Percentiles rank a stretch among this genome's conserved stretches.
Evolutionary conservation across 2,888 invertebrate genomes (phyloP).

Genomic region (Mantis religiosa): DNA sequence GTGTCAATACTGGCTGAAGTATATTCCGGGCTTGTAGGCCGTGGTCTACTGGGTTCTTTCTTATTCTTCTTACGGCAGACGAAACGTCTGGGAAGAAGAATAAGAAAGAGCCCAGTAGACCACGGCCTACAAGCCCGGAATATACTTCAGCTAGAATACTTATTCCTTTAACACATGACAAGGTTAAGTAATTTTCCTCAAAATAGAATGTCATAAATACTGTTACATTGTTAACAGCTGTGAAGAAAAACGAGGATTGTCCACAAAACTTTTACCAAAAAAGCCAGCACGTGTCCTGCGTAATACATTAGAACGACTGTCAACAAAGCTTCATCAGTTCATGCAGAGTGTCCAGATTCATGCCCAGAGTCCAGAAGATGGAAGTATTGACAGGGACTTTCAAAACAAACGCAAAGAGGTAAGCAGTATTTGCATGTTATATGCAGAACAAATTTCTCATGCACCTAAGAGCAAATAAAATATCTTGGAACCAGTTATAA

Average conservation of each 20-base stretch:
- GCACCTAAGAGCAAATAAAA: background rate
- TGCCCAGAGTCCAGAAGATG: constrained; percentile 39
- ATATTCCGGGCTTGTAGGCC: no score
- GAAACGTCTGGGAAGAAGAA: no score
- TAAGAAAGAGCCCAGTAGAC: no score
- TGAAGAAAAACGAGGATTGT: constrained; percentile 80
- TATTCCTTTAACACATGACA: background rate
- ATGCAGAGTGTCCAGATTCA: constrained; percentile 9
- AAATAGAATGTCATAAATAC: background rate
- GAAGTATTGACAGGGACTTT: constrained; percentile 77
- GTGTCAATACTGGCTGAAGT: no score
- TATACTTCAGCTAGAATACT: no score
- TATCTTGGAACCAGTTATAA: no score
- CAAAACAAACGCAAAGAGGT: constrained; percentile 77
- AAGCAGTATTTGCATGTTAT: constrained; percentile 28
- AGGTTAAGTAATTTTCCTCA: background rate
- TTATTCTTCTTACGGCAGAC: no score
- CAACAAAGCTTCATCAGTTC: constrained; percentile 49
- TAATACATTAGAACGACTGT: constrained; percentile 72
- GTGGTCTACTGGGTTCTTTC: no score
- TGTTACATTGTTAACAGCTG: constrained; percentile 56
- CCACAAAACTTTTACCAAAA: constrained; percentile 77
- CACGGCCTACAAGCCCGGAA: no score
- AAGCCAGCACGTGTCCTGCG: constrained; percentile 78
- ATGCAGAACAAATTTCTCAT: background rate